Conservation (phyloP, 1,140 invertebrate species). For the Drosophila tsacasi region DNA sequence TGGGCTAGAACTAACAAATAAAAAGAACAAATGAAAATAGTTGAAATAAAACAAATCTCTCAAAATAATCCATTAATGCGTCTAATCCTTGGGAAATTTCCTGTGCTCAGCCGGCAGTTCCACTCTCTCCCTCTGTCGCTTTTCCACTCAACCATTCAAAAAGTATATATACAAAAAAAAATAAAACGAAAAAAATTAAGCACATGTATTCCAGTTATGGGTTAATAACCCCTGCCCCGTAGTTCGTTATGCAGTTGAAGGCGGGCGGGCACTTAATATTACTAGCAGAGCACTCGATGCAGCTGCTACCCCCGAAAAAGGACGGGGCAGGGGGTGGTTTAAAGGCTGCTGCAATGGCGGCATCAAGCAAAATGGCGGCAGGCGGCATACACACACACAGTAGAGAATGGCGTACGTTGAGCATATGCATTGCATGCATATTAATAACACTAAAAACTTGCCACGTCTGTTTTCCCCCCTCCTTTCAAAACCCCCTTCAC, state of each 20-base stretch:
- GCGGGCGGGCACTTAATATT: constrained; percentile 67
- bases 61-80: constrained; percentile 71
- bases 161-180: constrained; percentile 28
- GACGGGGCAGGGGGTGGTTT: constrained; percentile 17
- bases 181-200: constrained; percentile 63
- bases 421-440: constrained; percentile 74
- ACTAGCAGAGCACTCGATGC: constrained; percentile 52
- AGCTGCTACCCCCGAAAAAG: constrained; percentile 54
- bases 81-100: constrained; percentile 59
- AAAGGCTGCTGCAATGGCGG: constrained; percentile 54
- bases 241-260: constrained; percentile 43
- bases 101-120: constrained; percentile 16
- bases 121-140: constrained; percentile 1
- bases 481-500: not conserved
- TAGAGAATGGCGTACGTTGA: constrained; percentile 41
- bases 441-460: constrained; percentile 80
- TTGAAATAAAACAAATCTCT: constrained; percentile 39
- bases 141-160: constrained; percentile 6
- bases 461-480: constrained; percentile 33
- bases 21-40: constrained; percentile 15
- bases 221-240: constrained; percentile 71
- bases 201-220: constrained; percentile 77
- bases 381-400: constrained; percentile 31
- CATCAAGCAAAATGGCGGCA: constrained; percentile 72
- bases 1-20: constrained; percentile 8